phyloP scores from a whole-genome alignment of 2,113 vertebrate genomes.

The Alligator mississippiensis region DNA sequence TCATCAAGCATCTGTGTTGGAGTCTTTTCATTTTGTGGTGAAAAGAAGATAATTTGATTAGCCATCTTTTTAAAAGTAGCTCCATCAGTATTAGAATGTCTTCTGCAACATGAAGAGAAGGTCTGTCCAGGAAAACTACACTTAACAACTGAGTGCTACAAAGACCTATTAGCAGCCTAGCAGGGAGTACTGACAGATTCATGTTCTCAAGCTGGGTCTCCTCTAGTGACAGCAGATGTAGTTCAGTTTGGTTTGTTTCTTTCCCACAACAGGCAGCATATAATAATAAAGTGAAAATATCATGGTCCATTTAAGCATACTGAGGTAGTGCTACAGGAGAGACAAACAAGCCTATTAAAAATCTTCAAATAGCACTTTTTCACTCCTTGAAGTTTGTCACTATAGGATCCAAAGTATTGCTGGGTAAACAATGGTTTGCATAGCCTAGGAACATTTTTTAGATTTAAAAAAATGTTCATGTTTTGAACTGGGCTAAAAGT shows the following conservation, averaged over 20 bases:
- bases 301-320: not conserved
- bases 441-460: not conserved
- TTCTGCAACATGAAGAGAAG: not conserved
- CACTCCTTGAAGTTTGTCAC: not conserved
- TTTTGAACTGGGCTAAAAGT: not conserved
- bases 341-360: no score
- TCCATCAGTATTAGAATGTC: not conserved
- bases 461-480: not conserved
- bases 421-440: not conserved
- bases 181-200: constrained; percentile 22
- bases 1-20: not conserved
- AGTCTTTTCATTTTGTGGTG: not conserved
- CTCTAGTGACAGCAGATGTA: not conserved
- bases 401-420: not conserved
- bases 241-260: fast-evolving
- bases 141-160: constrained; percentile 7
- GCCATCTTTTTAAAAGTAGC: not conserved
- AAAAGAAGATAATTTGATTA: not conserved
- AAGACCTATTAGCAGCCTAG: not conserved
- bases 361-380: not conserved
- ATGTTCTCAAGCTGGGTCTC: not conserved
- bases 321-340: not conserved
- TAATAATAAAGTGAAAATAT: not conserved
- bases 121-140: constrained; percentile 6
- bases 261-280: fast-evolving